These are phyloP conservation scores for Euglossa dilemma DNA, from an alignment of 1,140 invertebrate genomes.

Conservation along the genomic window DNA sequence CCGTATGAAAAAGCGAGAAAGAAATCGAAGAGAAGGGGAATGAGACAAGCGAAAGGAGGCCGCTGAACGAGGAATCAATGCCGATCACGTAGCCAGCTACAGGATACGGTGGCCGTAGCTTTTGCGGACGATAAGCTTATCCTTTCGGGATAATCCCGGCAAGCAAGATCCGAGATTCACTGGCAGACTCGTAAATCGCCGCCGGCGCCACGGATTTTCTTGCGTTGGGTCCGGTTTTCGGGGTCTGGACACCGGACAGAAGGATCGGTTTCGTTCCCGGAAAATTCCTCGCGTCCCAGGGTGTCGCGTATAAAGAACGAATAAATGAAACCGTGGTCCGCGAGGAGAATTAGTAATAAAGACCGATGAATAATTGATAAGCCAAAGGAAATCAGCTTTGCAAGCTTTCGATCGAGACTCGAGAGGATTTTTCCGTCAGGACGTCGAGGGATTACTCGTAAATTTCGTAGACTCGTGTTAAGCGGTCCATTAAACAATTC, in stretches of 20 bases:
- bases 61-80: conserved; percentile 37
- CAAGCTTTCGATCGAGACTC: no score
- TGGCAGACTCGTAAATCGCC: conserved; percentile 53
- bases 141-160: conserved; percentile 47
- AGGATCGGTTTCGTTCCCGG: neutral
- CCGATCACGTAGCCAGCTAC: conserved; percentile 57
- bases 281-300: neutral
- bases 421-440: no score
- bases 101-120: conserved; percentile 42
- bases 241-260: neutral
- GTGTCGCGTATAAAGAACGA: neutral
- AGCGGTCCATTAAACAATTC: no score
- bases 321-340: neutral
- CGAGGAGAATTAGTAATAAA: conserved; percentile 40
- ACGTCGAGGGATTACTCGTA: no score
- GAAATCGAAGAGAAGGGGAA: neutral
- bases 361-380: conserved; percentile 53
- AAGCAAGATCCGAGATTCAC: neutral
- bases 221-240: conserved; percentile 23
- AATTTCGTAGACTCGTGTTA: no score
- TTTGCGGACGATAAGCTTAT: conserved; percentile 55
- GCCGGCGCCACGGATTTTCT: conserved; percentile 45
- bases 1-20: no score
- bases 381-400: neutral
- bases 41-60: no score